Evolutionary conservation across 2,888 invertebrate genomes (phyloP), one percentile per base, ranked within the genome.

Genomic region (Glomeris marginata): DNA sequence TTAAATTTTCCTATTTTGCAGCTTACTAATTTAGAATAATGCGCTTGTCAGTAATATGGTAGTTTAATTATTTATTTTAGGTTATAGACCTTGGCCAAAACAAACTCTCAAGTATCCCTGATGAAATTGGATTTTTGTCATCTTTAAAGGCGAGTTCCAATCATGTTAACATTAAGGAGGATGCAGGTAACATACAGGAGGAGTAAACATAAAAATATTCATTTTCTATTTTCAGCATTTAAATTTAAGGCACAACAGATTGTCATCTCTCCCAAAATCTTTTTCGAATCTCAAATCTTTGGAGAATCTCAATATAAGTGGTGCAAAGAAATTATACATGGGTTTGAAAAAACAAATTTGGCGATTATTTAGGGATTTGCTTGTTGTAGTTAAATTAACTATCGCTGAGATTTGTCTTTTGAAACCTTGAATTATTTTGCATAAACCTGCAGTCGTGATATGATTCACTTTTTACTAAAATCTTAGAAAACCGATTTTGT

Each of bases 81-180:
- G 50, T 52, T 18, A 15, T 52, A 18, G 49, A 52, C 20, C 40
- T 52, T 2, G 45, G 46, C 44, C 38, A 47, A 28, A 52, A 52
- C 37, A 42, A 28, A 20, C 43, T 52, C 18, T 20, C 37, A 15
- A 16, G 18, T 36, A 22, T 52, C 11, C 52, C 52, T n/a, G 38
- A 45, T 11, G 50, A 50, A 28, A 18, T 50, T 1, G 45, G 46
- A 18, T 15, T 21, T 18, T 16, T 50, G 34, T 6, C 41, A 16
- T 46, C 41, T 40, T 34, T 50, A 35, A 40, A 50, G 40, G 50
- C 44, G 45, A 13, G 15, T 45, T 45, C 1, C n/a, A 15, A 20
- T 34, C 28, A 28, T 34, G 18, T 15, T 34, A 15, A 28, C 20
- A 20, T 10, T 20, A 8, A n/a, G n/a, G n/a, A n/a, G n/a, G n/a